phyloP scores from a whole-genome alignment of 2,888 invertebrate genomes.

The Spodoptera picta region DNA sequence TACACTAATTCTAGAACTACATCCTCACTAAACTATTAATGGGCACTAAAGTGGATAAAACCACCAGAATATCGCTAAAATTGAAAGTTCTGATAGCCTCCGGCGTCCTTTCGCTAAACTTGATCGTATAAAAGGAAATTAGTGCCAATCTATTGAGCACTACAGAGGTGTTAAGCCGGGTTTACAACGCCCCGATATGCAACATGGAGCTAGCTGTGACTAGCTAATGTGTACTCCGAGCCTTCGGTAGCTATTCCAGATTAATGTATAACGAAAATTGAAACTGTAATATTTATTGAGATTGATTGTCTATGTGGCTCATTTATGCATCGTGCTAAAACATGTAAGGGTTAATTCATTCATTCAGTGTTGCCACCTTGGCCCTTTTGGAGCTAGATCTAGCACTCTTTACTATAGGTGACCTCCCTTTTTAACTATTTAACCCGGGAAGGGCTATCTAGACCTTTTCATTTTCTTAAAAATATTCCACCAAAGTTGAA shows the following conservation, averaged over 20 bases:
- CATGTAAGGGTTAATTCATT: too few relatives aligned
- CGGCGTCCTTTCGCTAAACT: constrained; percentile 25
- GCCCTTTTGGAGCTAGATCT: too few relatives aligned
- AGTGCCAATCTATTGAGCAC: constrained; percentile 50
- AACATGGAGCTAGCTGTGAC: too few relatives aligned
- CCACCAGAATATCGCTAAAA: constrained; percentile 32
- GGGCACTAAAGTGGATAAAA: constrained; percentile 7
- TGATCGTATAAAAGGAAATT: constrained; percentile 52
- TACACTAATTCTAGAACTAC: background rate
- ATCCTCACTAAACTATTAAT: constrained; percentile 18
- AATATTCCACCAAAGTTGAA: too few relatives aligned
- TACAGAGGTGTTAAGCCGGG: constrained; percentile 28
- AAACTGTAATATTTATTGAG: too few relatives aligned
- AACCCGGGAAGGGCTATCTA: too few relatives aligned
- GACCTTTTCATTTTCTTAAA: too few relatives aligned
- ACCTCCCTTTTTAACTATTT: too few relatives aligned
- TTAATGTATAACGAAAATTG: too few relatives aligned
- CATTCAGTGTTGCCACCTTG: too few relatives aligned
- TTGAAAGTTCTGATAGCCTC: constrained; percentile 32
- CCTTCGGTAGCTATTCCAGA: background rate
- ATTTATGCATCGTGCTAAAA: background rate
- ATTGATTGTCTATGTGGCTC: background rate
- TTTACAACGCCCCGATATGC: constrained; percentile 13
- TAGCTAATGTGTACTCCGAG: background rate
- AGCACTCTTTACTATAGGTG: too few relatives aligned